phyloP scores from a whole-genome alignment of 2,797 vertebrate genomes.

The Parambassis ranga region DNA sequence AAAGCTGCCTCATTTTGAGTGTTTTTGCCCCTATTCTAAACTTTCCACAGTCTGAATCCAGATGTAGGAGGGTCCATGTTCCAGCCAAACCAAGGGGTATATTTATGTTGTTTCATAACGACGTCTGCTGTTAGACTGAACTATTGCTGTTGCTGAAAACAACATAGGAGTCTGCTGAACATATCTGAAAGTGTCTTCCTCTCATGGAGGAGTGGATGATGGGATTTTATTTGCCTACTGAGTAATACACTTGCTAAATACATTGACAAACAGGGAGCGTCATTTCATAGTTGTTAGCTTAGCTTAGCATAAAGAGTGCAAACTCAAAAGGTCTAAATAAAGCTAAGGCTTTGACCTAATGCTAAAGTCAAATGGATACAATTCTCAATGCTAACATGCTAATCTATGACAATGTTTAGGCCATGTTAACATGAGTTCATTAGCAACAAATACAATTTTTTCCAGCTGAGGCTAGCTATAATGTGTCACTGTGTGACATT shows the following conservation, averaged over 20 bases:
- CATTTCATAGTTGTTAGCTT: background rate
- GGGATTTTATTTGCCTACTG: slow-evolving; percentile 1
- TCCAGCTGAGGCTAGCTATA: too few relatives aligned
- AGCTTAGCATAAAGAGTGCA: too few relatives aligned
- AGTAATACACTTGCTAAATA: background rate
- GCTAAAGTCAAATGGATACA: too few relatives aligned
- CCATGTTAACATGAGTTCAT: too few relatives aligned
- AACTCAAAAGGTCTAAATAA: too few relatives aligned
- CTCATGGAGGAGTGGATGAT: background rate
- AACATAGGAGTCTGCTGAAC: slow-evolving; percentile 2
- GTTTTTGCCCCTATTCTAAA: slow-evolving; percentile 15
- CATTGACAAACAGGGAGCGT: background rate
- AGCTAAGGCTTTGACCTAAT: too few relatives aligned
- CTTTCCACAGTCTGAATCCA: background rate
- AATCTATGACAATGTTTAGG: too few relatives aligned
- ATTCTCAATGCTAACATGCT: too few relatives aligned
- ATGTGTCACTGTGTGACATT: too few relatives aligned
- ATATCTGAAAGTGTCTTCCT: background rate
- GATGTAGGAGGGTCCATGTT: slow-evolving; percentile 6
- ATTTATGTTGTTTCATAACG: slow-evolving; percentile 44
- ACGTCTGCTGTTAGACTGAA: slow-evolving; percentile 64
- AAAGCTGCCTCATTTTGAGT: background rate
- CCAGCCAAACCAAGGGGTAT: background rate
- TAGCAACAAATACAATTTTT: too few relatives aligned
- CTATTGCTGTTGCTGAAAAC: slow-evolving; percentile 17